Evolutionary conservation across 2,113 vertebrate species (phyloP).

Genomic region (Dromas ardeola): DNA sequence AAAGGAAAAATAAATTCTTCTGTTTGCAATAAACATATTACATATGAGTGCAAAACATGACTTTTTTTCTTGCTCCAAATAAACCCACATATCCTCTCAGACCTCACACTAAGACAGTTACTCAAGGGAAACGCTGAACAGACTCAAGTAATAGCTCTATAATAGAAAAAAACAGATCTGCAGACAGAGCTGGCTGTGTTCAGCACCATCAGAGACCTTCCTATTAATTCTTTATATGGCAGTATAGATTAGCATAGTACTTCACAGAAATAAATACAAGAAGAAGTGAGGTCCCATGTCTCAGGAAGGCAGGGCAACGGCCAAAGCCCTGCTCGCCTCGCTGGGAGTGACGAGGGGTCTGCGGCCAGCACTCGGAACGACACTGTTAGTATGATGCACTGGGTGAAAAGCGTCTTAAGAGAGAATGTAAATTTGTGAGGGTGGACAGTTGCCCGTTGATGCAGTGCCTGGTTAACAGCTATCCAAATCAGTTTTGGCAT

Average conservation of each 20-base stretch:
- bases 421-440: neutral
- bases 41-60: neutral
- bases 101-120: neutral
- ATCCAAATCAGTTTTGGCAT: neutral
- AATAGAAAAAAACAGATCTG: neutral
- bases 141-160: neutral
- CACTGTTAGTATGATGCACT: accelerated
- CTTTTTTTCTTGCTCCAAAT: neutral
- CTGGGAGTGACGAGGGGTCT: too few relatives aligned
- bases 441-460: neutral
- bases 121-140: neutral
- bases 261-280: neutral
- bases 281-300: neutral
- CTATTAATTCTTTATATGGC: neutral
- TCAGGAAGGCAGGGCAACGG: neutral
- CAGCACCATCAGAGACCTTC: neutral
- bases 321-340: accelerated
- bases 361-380: neutral
- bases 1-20: neutral
- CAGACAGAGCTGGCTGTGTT: neutral
- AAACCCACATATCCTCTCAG: neutral
- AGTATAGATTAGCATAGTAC: neutral
- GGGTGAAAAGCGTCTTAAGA: neutral
- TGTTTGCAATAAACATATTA: neutral
- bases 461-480: neutral